Evolutionary conservation across 1,140 invertebrate genomes (phyloP).

Genomic region (Drosophila yakuba): DNA sequence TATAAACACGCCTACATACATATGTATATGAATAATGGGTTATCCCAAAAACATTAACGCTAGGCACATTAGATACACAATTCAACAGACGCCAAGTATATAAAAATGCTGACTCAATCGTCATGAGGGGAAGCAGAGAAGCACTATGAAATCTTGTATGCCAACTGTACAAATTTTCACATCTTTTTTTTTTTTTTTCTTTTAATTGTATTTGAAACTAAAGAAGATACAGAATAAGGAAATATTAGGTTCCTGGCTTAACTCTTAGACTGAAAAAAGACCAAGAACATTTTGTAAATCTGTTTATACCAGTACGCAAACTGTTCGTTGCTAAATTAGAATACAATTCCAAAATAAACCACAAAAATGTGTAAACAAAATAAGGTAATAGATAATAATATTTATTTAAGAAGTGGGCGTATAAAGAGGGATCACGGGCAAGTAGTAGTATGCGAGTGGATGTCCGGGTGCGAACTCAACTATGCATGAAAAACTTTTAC

Average conservation of each 20-base stretch:
- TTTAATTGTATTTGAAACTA: not conserved
- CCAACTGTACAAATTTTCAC: constrained; percentile 27
- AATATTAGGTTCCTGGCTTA: no score
- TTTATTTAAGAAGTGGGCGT: constrained; percentile 11
- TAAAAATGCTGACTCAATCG: constrained; percentile 42
- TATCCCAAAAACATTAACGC: constrained; percentile 65
- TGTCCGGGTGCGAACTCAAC: constrained; percentile 59
- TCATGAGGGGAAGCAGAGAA: not conserved
- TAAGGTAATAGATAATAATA: constrained; percentile 62
- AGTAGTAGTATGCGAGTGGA: constrained; percentile 5
- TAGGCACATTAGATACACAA: constrained; percentile 74
- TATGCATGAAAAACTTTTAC: constrained; percentile 50
- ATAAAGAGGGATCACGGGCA: not conserved
- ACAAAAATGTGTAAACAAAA: constrained; percentile 60
- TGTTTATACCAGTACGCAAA: constrained; percentile 64
- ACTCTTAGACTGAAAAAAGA: no score
- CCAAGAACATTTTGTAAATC: constrained; percentile 46
- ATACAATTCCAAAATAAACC: constrained; percentile 35
- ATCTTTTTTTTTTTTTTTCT: not conserved
- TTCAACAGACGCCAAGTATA: constrained; percentile 72
- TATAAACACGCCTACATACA: constrained; percentile 4
- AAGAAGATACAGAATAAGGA: not conserved
- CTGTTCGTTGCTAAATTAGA: constrained; percentile 47
- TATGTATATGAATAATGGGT: constrained; percentile 38
- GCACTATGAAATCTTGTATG: constrained; percentile 18